Base-by-base conservation (phyloP, 92 coral and sea anemone genomes). In the Paramuricea clavata region DNA sequence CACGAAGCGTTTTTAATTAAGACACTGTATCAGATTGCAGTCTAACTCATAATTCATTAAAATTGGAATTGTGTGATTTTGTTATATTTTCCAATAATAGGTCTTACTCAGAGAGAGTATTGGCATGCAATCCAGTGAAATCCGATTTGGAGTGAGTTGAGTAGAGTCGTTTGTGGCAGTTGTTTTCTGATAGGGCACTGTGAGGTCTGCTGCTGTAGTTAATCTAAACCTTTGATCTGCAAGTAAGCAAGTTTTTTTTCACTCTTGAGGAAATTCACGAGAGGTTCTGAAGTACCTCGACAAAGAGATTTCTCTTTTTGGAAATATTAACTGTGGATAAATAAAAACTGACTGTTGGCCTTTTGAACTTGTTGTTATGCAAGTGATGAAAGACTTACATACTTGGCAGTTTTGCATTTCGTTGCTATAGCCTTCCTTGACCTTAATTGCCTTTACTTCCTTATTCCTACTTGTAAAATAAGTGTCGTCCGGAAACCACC, bases 291-390 rank as follows among this genome's bases (percentile, higher is more conserved):
- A 28, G 72, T 10, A 54, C 8, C 19, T 54, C 7, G 23, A 54
- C 62, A 65, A 65, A 65, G 72, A 65, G 34, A 62, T 62, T 15
- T 0, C 36, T 65, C 41, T 31, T 65, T 19, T 1, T 33, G 21
- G 22, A 28, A 13, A 3, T 13, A 65, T 22, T 60, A 5, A 28
- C 6, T 6, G 32, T 22, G 36, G n/a, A 11, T 16, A 26, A 30
- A 65, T n/a, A 22, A 2, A 27, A 4, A 16, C 72, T 33, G 72
- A 30, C n/a, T 26, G 39, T 65, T 65, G 39, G 68, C 72, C 39
- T 31, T 65, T 30, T 65, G 39, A 65, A 65, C 72, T 28, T 65
- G 72, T 65, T 65, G 72, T 65, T 65, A 62, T 31, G 72, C 19
- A 16, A 65, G 32, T 65, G 72, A 31, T 65, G 35, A 65, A 65